Percentiles rank a stretch among this genome's conserved stretches.
Conservation (phyloP, 2,113 vertebrate genomes). For the Myrmecophaga tridactyla region DNA sequence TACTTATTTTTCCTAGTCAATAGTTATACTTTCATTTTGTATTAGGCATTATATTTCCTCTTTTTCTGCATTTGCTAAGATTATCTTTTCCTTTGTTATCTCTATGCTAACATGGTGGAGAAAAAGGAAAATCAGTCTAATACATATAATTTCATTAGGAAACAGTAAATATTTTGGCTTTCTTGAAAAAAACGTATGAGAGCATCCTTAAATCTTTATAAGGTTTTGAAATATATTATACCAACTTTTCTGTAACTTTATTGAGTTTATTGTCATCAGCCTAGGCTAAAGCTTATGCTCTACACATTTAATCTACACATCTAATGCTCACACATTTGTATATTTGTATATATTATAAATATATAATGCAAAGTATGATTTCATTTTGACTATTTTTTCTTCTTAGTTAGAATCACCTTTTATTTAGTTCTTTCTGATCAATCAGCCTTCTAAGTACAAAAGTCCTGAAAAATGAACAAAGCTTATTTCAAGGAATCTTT, state of each 20-base stretch:
- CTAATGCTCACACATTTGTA: background rate
- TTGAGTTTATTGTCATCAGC: background rate
- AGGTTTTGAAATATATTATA: background rate
- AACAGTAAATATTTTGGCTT: background rate
- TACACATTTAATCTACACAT: background rate
- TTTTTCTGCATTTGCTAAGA: background rate
- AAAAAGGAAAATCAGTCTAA: background rate
- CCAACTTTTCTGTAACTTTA: background rate
- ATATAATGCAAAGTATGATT: constrained; percentile 59
- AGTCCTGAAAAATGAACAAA: constrained; percentile 56
- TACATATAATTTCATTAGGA: background rate
- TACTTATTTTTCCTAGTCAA: background rate
- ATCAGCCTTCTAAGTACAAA: constrained; percentile 62
- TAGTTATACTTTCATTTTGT: background rate
- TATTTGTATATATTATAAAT: no score
- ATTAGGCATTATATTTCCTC: background rate
- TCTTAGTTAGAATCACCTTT: constrained; percentile 72
- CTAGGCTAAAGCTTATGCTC: background rate
- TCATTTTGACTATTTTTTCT: constrained; percentile 63
- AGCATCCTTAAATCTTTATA: background rate
- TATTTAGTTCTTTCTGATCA: constrained; percentile 66
- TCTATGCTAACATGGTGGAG: background rate
- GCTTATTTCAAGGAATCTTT: background rate
- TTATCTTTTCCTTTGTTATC: background rate
- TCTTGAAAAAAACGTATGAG: background rate